Evolutionary conservation across 1,140 invertebrate genomes (phyloP).

Genomic region (Ceratosolen fusciceps): DNA sequence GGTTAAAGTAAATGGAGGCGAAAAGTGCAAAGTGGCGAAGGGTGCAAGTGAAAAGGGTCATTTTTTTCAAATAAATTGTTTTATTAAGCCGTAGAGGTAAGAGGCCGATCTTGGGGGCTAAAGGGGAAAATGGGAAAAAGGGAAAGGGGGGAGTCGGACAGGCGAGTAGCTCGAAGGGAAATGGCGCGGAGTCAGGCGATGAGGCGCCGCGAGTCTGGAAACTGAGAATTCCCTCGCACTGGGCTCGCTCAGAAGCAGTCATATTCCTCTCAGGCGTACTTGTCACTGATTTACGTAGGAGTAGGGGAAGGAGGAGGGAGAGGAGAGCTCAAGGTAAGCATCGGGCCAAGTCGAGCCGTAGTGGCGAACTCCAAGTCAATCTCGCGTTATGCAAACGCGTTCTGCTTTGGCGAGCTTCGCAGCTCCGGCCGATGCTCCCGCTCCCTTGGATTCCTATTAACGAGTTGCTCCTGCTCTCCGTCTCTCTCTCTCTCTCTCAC

Average conservation of each 20-base stretch:
- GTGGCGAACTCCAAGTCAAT: constrained; percentile 50
- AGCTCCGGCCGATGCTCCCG: constrained; percentile 45
- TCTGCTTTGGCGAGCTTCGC: constrained; percentile 50
- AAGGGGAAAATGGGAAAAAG: no score
- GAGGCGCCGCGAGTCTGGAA: not conserved
- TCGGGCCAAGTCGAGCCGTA: not conserved
- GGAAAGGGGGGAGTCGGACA: no score
- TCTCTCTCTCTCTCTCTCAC: no score
- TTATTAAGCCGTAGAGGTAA: no score
- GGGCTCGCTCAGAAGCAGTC: constrained; percentile 20
- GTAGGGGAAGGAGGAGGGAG: constrained; percentile 3
- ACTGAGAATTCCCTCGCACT: constrained; percentile 36
- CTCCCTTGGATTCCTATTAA: constrained; percentile 44
- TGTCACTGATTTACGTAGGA: not conserved
- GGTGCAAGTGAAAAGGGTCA: no score
- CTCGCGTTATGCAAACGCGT: constrained; percentile 61
- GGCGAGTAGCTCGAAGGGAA: not conserved
- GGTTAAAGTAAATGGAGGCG: no score
- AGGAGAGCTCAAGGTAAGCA: constrained; percentile 6
- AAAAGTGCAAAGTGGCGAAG: no score
- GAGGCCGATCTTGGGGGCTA: no score
- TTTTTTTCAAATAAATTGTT: no score
- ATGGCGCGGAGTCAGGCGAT: not conserved
- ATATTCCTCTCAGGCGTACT: not conserved
- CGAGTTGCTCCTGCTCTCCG: constrained; percentile 10